Conservation (phyloP, 2,113 vertebrate genomes). For the Sinocyclocheilus grahami region DNA sequence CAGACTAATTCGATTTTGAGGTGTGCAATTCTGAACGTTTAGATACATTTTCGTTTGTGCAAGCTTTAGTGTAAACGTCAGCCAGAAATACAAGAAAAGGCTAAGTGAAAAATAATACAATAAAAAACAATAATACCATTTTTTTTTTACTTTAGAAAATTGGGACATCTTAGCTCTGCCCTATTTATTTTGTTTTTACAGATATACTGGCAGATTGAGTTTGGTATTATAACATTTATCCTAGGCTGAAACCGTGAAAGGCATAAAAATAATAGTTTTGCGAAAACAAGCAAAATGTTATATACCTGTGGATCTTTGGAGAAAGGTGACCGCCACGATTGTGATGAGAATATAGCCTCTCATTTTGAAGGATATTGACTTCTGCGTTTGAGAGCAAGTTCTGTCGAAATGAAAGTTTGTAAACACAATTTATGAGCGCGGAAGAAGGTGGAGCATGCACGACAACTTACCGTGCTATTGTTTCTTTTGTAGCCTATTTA, state of each 20-base stretch:
- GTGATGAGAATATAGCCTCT: slow-evolving; percentile 52
- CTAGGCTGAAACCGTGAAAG: background rate
- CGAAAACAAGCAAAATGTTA: slow-evolving; percentile 53
- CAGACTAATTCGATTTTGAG: background rate
- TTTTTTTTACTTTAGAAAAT: background rate
- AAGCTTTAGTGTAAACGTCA: background rate
- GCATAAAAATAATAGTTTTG: slow-evolving; percentile 9
- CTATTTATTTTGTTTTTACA: background rate
- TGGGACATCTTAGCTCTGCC: no score
- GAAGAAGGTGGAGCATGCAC: slow-evolving; percentile 26
- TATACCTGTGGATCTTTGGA: slow-evolving; percentile 70
- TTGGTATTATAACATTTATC: background rate
- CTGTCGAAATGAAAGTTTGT: slow-evolving; percentile 59
- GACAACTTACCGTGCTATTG: background rate
- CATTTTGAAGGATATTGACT: slow-evolving; percentile 59
- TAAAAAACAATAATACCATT: no score
- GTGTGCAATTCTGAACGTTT: background rate
- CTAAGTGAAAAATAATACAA: background rate
- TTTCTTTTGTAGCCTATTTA: background rate
- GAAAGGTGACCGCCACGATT: slow-evolving; percentile 52
- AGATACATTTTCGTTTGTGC: background rate
- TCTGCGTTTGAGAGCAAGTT: slow-evolving; percentile 4
- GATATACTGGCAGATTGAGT: background rate
- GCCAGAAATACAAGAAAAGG: background rate
- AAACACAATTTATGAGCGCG: slow-evolving; percentile 27